Conservation (phyloP, 1,140 invertebrate species). For the Drosophila mojavensis region DNA sequence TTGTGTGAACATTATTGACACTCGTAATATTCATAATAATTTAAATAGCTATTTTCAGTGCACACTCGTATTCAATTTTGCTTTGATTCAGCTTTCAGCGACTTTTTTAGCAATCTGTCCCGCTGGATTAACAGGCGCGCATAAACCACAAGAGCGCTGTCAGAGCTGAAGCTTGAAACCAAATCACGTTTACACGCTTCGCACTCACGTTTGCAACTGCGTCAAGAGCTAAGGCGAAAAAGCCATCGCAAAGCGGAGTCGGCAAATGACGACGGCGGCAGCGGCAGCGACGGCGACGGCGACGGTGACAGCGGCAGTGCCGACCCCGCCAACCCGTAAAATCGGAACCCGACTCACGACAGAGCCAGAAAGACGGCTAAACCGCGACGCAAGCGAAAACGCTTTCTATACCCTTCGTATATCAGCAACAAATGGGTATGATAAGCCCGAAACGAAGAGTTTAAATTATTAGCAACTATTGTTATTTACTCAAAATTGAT, state of each 20-base stretch:
- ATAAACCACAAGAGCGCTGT: conserved; percentile 15
- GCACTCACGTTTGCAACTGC: conserved; percentile 82
- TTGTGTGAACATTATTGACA: conserved; percentile 15
- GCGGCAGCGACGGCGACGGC: conserved; percentile 16
- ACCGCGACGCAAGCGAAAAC: conserved; percentile 67
- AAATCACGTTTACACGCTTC: conserved; percentile 83
- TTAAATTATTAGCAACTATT: too few relatives aligned
- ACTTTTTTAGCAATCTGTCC: conserved; percentile 27
- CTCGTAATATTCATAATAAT: conserved; percentile 48
- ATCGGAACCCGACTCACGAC: conserved; percentile 35
- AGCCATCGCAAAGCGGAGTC: conserved; percentile 19
- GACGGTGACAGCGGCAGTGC: conserved; percentile 3
- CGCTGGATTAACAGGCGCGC: conserved; percentile 32
- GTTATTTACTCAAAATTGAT: too few relatives aligned
- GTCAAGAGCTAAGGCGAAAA: conserved; percentile 38
- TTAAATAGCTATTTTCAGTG: not conserved
- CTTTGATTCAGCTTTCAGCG: conserved; percentile 35
- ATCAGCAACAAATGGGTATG: not conserved
- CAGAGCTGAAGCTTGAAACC: conserved; percentile 16
- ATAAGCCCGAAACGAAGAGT: not conserved
- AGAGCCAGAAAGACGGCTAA: conserved; percentile 41
- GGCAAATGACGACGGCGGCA: conserved; percentile 6
- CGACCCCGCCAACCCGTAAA: conserved; percentile 32
- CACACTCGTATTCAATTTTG: conserved; percentile 35
- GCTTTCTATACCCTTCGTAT: conserved; percentile 45